These are phyloP conservation scores for Entomyzon cyanotis DNA, from an alignment of 2,113 vertebrate species.

Conservation along the genomic window DNA sequence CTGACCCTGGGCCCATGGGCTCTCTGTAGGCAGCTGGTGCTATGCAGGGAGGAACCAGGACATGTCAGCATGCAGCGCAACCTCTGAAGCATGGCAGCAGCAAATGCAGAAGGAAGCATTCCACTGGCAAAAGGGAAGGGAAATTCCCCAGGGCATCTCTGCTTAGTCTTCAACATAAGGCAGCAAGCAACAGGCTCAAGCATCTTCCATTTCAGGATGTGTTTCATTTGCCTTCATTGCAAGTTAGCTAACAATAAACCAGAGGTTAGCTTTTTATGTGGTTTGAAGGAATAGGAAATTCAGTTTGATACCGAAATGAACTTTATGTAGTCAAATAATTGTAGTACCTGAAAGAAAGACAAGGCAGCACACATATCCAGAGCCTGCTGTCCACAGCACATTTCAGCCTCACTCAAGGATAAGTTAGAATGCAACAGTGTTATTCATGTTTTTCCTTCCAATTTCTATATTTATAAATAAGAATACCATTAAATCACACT, in stretches of 20 bases:
- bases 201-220: background rate
- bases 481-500: background rate
- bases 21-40: fast-evolving
- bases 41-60: background rate
- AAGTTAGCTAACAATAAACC: background rate
- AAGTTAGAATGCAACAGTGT: background rate
- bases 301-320: background rate
- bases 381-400: background rate
- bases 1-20: background rate
- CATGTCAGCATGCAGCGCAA: background rate
- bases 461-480: background rate
- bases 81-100: background rate
- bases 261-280: background rate
- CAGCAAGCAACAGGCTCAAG: background rate
- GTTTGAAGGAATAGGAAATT: background rate
- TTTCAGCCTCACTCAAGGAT: background rate
- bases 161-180: background rate
- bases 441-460: background rate
- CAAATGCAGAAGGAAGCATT: background rate
- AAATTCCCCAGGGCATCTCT: background rate
- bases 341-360: background rate
- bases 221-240: background rate
- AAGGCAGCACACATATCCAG: background rate
- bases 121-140: background rate
- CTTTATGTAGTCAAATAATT: background rate